Evolutionary conservation across 2,888 invertebrate genomes (phyloP).

Genomic region (Leptinotarsa rubiginosa): DNA sequence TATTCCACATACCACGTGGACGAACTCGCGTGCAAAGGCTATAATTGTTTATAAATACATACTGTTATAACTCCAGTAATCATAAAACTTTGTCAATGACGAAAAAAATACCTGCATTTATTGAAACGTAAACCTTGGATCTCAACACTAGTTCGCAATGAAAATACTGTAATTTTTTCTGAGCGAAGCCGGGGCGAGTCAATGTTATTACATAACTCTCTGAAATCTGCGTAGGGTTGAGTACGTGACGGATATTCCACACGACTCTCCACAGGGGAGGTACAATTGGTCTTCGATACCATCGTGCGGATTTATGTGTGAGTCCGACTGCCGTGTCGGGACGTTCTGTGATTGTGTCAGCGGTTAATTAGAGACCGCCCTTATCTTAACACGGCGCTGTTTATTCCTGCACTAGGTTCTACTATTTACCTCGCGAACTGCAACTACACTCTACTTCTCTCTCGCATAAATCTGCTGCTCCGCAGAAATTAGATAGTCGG

Average conservation of each 20-base stretch:
- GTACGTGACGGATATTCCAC: conserved; percentile 47
- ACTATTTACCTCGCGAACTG: conserved; percentile 47
- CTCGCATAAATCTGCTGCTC: conserved; percentile 35
- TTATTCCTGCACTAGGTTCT: conserved; percentile 53
- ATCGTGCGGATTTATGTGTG: conserved; percentile 57
- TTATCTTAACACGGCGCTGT: conserved; percentile 55
- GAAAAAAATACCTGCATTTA: too few species aligned
- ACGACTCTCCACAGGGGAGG: conserved; percentile 51
- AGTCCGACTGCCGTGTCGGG: conserved; percentile 58
- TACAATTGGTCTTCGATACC: conserved; percentile 55
- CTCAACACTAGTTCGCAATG: too few species aligned
- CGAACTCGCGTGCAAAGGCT: too few species aligned
- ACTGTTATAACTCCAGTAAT: too few species aligned
- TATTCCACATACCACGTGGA: too few species aligned
- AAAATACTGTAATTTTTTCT: too few species aligned
- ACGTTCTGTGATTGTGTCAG: conserved; percentile 61
- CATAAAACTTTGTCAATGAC: too few species aligned
- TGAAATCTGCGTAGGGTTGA: conserved; percentile 33
- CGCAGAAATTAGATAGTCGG: background rate
- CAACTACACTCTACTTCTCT: conserved; percentile 30
- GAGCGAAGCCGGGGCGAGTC: background rate
- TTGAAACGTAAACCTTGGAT: too few species aligned
- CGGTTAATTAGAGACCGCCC: conserved; percentile 60
- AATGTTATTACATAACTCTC: background rate
- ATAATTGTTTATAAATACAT: too few species aligned